A percentile compares a stretch with the other conserved stretches of the same genome.
These are phyloP conservation scores for Natator depressus DNA, from an alignment of 2,113 vertebrate genomes.

Conservation along the genomic window DNA sequence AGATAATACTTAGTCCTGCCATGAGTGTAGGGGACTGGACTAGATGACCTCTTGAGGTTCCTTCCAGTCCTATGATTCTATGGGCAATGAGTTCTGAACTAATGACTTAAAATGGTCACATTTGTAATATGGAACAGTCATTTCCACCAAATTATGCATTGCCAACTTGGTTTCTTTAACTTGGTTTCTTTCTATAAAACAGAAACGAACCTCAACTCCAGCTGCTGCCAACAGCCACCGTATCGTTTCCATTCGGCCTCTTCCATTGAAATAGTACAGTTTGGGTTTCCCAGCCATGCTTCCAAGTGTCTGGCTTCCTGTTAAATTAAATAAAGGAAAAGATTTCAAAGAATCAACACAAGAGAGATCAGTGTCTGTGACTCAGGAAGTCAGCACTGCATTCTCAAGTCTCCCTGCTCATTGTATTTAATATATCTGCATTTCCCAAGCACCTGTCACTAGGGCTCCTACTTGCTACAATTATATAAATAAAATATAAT, in stretches of 20 bases:
- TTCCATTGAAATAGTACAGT: constrained; percentile 81
- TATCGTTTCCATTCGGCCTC: constrained; percentile 87
- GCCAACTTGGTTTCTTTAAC: background rate
- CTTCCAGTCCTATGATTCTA: background rate
- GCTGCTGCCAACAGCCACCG: constrained; percentile 84
- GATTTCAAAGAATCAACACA: background rate
- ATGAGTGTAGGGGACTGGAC: no score
- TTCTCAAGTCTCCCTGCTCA: background rate
- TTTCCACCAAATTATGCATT: background rate
- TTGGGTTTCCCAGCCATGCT: constrained; percentile 81
- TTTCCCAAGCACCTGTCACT: background rate
- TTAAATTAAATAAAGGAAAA: background rate
- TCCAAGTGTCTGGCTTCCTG: background rate
- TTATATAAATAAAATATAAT: background rate
- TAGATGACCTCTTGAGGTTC: no score
- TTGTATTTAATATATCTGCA: background rate
- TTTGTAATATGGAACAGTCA: background rate
- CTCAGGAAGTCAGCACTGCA: background rate
- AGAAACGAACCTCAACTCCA: constrained; percentile 79
- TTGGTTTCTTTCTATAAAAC: background rate
- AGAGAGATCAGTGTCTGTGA: background rate
- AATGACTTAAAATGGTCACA: background rate
- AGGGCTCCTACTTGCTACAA: background rate
- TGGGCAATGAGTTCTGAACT: background rate
- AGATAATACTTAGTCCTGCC: no score